Conservation (phyloP, 2,113 vertebrate species). For the Malurus alboscapulatus region DNA sequence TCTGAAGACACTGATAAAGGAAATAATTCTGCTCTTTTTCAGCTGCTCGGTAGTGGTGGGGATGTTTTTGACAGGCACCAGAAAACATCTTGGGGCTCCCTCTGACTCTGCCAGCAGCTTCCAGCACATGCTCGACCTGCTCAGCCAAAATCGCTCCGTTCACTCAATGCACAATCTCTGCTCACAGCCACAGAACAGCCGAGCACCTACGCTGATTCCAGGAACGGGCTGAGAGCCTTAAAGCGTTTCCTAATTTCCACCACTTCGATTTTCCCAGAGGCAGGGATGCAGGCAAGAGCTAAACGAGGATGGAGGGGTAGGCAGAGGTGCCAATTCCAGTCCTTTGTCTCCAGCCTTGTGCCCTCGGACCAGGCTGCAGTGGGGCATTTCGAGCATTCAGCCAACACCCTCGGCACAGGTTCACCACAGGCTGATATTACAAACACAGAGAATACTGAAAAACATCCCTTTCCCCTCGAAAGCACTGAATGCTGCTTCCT, state of each 20-base stretch:
- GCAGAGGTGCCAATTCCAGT: background rate
- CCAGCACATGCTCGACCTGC: fast-evolving
- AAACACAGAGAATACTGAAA: background rate
- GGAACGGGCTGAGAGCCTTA: background rate
- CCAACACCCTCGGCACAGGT: fast-evolving
- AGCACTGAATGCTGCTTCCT: background rate
- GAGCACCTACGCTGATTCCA: background rate
- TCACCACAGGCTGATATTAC: background rate
- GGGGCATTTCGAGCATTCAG: background rate
- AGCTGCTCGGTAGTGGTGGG: background rate
- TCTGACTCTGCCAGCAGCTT: background rate
- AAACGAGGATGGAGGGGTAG: background rate
- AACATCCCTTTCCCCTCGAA: background rate
- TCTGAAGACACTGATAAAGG: background rate
- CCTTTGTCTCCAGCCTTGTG: background rate
- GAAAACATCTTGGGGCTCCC: background rate
- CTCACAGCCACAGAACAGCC: background rate
- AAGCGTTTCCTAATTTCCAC: background rate
- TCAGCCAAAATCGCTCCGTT: background rate
- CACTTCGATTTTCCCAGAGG: background rate
- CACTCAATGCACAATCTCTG: background rate
- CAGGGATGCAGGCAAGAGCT: background rate
- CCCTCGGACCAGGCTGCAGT: background rate
- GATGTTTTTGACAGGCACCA: background rate
- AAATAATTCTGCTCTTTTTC: background rate